A percentile compares a stretch with the other conserved stretches of the same genome.
These are phyloP conservation scores for Pangasius krempfi DNA, from an alignment of 2,797 vertebrate genomes.

Conservation along the genomic window DNA sequence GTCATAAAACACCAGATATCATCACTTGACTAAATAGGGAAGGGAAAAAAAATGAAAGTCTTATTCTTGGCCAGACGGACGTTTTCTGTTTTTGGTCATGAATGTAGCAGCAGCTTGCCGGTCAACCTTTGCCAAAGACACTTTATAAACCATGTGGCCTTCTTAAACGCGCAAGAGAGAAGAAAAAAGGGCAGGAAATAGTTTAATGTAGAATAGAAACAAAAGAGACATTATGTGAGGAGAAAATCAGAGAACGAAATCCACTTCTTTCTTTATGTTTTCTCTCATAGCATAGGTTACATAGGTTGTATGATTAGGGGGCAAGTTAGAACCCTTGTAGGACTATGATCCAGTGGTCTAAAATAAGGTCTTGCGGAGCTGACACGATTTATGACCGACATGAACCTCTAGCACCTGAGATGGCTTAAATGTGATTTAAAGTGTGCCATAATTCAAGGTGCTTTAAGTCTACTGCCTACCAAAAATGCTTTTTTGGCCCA, in stretches of 20 bases:
- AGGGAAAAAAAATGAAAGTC: background rate
- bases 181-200: slow-evolving; percentile 60
- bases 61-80: slow-evolving; percentile 43
- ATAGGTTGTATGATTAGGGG: background rate
- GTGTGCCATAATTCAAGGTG: slow-evolving; percentile 16
- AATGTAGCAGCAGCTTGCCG: slow-evolving; percentile 37
- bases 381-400: background rate
- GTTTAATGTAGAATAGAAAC: slow-evolving; percentile 62
- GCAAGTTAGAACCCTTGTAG: background rate
- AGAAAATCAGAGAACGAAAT: slow-evolving; percentile 18
- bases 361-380: background rate
- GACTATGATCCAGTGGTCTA: background rate
- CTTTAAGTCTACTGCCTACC: background rate
- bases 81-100: slow-evolving; percentile 52
- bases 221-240: slow-evolving; percentile 65
- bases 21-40: slow-evolving; percentile 42
- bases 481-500: background rate
- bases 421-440: slow-evolving; percentile 24
- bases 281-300: background rate
- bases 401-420: slow-evolving; percentile 19
- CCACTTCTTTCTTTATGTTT: background rate
- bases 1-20: slow-evolving; percentile 53
- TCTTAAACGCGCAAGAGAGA: slow-evolving; percentile 31
- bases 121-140: slow-evolving; percentile 65
- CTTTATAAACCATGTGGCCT: slow-evolving; percentile 64